Conservation (phyloP, 2,888 invertebrate species). For the Fragum fragum region DNA sequence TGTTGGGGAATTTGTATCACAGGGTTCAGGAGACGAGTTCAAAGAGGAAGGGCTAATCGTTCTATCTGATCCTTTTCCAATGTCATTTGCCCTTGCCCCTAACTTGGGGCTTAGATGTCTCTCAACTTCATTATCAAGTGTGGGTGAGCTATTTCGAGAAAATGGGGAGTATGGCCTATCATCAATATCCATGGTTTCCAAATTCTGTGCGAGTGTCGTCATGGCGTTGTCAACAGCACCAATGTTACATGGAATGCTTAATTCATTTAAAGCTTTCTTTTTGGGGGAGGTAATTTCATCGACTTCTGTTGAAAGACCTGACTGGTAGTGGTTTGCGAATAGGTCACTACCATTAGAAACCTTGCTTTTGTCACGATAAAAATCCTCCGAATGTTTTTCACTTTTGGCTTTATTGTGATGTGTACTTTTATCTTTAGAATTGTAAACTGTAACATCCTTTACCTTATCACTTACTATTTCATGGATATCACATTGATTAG, state of each 20-base stretch:
- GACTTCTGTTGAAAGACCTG: slow-evolving; percentile 18
- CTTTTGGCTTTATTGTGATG: background rate
- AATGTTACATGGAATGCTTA: slow-evolving; percentile 56
- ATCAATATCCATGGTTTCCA: slow-evolving; percentile 62
- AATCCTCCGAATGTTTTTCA: background rate
- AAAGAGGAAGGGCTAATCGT: background rate
- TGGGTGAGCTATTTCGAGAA: slow-evolving; percentile 32
- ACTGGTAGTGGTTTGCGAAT: background rate
- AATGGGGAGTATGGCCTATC: slow-evolving; percentile 29
- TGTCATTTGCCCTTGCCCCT: background rate
- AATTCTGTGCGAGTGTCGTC: slow-evolving; percentile 46
- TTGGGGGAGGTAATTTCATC: slow-evolving; percentile 15
- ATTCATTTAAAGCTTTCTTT: slow-evolving; percentile 30
- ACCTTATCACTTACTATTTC: background rate
- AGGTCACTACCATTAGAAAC: background rate
- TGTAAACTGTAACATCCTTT: background rate
- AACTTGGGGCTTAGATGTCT: slow-evolving; percentile 46
- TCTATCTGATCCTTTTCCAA: slow-evolving; percentile 10
- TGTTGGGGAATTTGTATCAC: slow-evolving; percentile 32
- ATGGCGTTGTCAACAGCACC: slow-evolving; percentile 46
- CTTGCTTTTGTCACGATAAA: background rate
- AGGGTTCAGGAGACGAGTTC: slow-evolving; percentile 14
- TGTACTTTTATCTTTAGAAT: background rate
- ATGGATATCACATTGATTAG: background rate
- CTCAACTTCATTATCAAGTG: slow-evolving; percentile 55